phyloP scores from a whole-genome alignment of 2,888 invertebrate species.

The Bellardia bayeri region DNA sequence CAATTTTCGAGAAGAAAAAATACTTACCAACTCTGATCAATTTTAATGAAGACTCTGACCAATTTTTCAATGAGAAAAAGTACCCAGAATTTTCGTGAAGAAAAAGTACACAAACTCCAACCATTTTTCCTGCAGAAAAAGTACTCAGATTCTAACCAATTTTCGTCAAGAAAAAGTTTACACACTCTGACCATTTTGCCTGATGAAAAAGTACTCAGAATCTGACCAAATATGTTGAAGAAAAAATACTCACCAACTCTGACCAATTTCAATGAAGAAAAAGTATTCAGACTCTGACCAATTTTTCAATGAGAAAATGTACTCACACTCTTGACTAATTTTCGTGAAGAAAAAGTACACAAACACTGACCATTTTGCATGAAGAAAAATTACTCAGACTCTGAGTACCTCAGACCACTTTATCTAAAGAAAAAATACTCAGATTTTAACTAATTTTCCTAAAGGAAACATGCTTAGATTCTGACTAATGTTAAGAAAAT shows the following conservation, averaged over 20 bases:
- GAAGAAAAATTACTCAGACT: neutral
- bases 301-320: no score
- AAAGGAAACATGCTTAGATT: neutral
- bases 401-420: neutral
- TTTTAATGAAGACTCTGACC: neutral
- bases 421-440: neutral
- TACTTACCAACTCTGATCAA: neutral
- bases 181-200: no score
- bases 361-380: neutral
- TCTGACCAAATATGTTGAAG: no score
- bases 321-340: neutral
- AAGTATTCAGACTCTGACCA: neutral
- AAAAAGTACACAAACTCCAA: neutral
- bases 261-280: no score
- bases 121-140: neutral
- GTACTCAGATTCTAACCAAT: neutral
- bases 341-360: neutral
- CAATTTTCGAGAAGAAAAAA: neutral
- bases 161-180: neutral
- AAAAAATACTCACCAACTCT: neutral
- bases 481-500: neutral
- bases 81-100: neutral
- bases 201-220: no score
- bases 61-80: neutral
- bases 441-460: neutral